These are phyloP conservation scores for Melipona quadrifasciata DNA, from an alignment of 1,140 invertebrate genomes.

Conservation along the genomic window DNA sequence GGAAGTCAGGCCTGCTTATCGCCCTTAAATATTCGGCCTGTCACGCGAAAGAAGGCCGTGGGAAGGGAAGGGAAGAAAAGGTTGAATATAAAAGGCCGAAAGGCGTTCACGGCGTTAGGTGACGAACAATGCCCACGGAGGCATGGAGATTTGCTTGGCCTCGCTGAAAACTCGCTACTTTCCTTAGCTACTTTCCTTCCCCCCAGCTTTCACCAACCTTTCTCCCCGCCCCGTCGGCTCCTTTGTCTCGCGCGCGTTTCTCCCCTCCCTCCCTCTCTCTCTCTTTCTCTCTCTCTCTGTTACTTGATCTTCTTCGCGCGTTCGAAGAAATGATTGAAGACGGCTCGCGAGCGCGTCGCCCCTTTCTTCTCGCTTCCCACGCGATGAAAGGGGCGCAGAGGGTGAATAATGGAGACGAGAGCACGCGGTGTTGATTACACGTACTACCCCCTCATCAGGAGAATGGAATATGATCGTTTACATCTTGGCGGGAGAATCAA, in stretches of 20 bases:
- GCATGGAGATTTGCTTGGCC: slow-evolving; percentile 32
- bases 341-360: not conserved
- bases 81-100: not conserved
- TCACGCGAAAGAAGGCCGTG: not conserved
- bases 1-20: slow-evolving; percentile 35
- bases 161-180: not conserved
- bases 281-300: not conserved
- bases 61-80: not conserved
- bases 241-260: not conserved
- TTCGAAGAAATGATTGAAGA: not conserved
- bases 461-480: too few species aligned
- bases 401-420: not conserved
- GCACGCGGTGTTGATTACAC: not conserved
- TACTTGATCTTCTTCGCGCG: not conserved
- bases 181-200: slow-evolving; percentile 11
- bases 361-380: not conserved
- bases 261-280: not conserved
- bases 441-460: too few species aligned
- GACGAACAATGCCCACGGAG: slow-evolving; percentile 16
- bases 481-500: not conserved
- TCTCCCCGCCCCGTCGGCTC: not conserved
- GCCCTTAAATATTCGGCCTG: slow-evolving; percentile 41
- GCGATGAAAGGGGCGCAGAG: too few species aligned
- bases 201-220: not conserved
- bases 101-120: slow-evolving; percentile 13